Evolutionary conservation across 1,140 invertebrate species (phyloP), one percentile per base, ranked within the genome.

Genomic region (Bradynema listronoti): DNA sequence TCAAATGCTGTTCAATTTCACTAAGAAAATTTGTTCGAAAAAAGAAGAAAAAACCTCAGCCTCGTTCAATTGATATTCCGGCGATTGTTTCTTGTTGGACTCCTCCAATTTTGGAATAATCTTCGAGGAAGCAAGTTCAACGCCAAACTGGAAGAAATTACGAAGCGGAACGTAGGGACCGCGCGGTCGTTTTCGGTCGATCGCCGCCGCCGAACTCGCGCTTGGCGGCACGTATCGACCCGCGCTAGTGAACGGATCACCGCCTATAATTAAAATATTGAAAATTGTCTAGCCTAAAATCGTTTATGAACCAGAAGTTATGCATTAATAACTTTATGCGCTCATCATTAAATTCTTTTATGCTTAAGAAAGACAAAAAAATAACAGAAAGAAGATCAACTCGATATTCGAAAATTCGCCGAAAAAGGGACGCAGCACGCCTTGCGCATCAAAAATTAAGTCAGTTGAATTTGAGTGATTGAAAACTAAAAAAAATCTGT

Each of bases 191-290:
- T 71, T 63, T 42, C 70, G 68, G 39, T 72, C 72, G 82, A 82
- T n/a, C 81, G 74, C 36, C 42, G 41, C 39, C 49, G 30, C 7
- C 27, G 50, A 27, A 22, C 51, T 24, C n/a, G 16, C 27, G 52
- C 62, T 42, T 22, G 75, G 69, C 16, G 82, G 81, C 25, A 83
- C 73, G 64, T 84, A 83, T n/a, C 83, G 76, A 46, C 72, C 78
- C 2, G 39, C 32, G 47, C 81, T 80, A 64, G 81, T 82, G 51
- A 81, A 81, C 11, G 82, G 82, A 72, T 83, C 82, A n/a, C n/a
- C n/a, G 30, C 61, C 51, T 53, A 65, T 30, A 50, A 4, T n/a
- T 5, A 72, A n/a, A 56, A 43, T n/a, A n/a, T n/a, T n/a, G n/a
- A n/a, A n/a, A n/a, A n/a, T n/a, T n/a, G n/a, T n/a, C n/a, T n/a